Evolutionary conservation across 2,888 invertebrate species (phyloP), one percentile per base, ranked within the genome.

Genomic region (Eulithis testata): DNA sequence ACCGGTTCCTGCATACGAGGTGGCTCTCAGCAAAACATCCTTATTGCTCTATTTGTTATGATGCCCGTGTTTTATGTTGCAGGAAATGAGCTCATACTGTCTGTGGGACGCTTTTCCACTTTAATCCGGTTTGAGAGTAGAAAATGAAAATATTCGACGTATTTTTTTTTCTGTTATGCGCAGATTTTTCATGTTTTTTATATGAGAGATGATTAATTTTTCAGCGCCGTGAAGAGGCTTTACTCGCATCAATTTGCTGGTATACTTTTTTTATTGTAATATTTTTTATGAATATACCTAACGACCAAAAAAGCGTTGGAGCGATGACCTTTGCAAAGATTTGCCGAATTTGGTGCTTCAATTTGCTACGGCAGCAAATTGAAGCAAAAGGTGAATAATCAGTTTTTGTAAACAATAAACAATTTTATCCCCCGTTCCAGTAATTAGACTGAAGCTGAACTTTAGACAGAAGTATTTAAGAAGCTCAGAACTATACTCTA

Each of bases 1-100:
- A 87, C 87, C 84, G 82, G 88, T 87, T 88, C 76, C 80, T 82
- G 82, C 84, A 83, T 78, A 81, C 80, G 81, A 83, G 82, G 80
- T 79, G 80, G 82, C 79, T 74, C 81, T 70, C 79, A 75, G 76
- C 76, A 74, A 77, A 79, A 78, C 79, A 73, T 76, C 74, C 81
- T 83, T 82, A 84, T 83, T 85, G 85, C 87, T 85, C 82, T 85
- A 86, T 86, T 88, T 86, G 84, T 84, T 85, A 81, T 83, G 77
- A 83, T 81, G 80, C 77, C 78, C 76, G 79, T 81, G 80, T 81
- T 86, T 83, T 83, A 82, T 82, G 79, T 80, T 78, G 79, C 83
- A 85, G 85, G 83, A 85, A 86, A 86, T 86, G 82, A 83, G 81
- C 81, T 80, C 81, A 78, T 79, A 79, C 80, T 78, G 81, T 78